Conservation (phyloP, 53 echinoderm and acorn worm genomes). For the Echinometra lucunter region DNA sequence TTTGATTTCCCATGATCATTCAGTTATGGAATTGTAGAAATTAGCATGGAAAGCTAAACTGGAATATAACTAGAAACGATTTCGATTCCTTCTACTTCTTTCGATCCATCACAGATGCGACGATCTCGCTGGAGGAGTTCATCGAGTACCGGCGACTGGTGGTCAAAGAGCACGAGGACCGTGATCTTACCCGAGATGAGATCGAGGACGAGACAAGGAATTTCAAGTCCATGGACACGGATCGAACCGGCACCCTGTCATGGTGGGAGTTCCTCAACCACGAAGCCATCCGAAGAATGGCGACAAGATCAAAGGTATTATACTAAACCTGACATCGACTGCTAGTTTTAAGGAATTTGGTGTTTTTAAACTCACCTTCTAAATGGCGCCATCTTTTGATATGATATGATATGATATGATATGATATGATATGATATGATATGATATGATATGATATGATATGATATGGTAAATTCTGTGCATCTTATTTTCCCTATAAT, state of each 20-base stretch:
- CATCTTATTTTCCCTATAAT: too few species aligned
- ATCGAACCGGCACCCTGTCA: slow-evolving; percentile 84
- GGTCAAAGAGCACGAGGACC: slow-evolving; percentile 73
- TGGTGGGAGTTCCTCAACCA: slow-evolving; percentile 99
- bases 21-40: not conserved
- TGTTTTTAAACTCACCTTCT: too few species aligned
- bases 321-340: too few species aligned
- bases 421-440: too few species aligned
- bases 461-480: too few species aligned
- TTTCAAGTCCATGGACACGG: slow-evolving; percentile 90
- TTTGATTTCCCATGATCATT: not conserved
- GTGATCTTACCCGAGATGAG: slow-evolving; percentile 76
- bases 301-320: slow-evolving; percentile 80
- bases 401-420: too few species aligned
- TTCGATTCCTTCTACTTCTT: not conserved
- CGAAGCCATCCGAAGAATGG: slow-evolving; percentile 86
- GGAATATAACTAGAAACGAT: not conserved
- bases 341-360: too few species aligned
- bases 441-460: too few species aligned
- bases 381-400: too few species aligned
- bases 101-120: slow-evolving; percentile 76
- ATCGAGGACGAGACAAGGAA: slow-evolving; percentile 79
- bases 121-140: slow-evolving; percentile 89
- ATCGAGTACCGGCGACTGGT: slow-evolving; percentile 77
- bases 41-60: too few species aligned